Evolutionary conservation across 1,140 invertebrate species (phyloP), one percentile per base, ranked within the genome.

Genomic region (Steinernema khuongi): DNA sequence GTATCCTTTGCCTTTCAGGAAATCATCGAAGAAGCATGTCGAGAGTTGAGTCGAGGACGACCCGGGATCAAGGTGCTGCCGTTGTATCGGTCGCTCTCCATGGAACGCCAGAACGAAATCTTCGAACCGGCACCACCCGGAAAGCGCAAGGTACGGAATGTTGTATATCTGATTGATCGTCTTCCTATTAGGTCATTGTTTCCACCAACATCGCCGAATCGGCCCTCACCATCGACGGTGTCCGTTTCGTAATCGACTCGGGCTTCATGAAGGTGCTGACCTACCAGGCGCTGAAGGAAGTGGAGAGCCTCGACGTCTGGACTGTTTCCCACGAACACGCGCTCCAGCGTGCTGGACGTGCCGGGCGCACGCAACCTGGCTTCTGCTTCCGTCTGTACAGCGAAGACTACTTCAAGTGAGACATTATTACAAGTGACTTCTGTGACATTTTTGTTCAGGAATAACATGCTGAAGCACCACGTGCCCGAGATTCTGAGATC

Each of bases 151-250:
- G 92, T 96, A 30, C 11, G 68, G 2, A 22, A 17, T 22, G 14
- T 60, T 4, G 50, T 26, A 26, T 60, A 60, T 14, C 22, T 7
- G 7, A 60, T 7, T 60, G 26, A 60, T 2, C 26, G 50, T 7
- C 26, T 60, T 26, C 36, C n/a, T 41, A 41, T 41, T 41, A 90
- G 87, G 90, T 98, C 31, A 90, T 99, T 0, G 88, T 98, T 19
- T 92, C 96, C 0, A 99, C 96, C 1, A 99, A 99, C 85, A 94
- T 99, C 71, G 96, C 96, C 0, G 96, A 99, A 88, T 94, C 96
- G 0, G 97, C 94, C 2, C 90, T 99, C 28, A 94, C 92, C 4
- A 92, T 94, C 74, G 90, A 90, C 67, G 94, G 94, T 41, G 92
- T 99, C 79, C 90, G 91, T 74, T 96, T 94, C 86, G 94, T 97